A percentile compares a stretch with the other conserved stretches of the same genome.
Conservation (phyloP, 2,113 vertebrate genomes). For the Puntigrus tetrazona region DNA sequence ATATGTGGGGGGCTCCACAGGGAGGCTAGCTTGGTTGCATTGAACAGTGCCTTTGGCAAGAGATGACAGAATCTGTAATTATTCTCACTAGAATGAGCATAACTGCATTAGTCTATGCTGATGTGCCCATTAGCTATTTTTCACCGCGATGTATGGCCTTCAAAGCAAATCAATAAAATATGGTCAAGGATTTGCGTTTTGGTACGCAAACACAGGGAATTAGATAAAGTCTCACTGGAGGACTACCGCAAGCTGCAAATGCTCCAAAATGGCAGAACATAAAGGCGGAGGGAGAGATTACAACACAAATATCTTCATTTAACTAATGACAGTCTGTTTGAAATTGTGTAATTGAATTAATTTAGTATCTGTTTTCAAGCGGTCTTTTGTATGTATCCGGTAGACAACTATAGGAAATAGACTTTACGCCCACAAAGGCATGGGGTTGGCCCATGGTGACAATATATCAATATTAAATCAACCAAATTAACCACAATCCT, state of each 20-base stretch:
- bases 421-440: neutral
- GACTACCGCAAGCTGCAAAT: neutral
- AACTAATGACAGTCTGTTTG: conserved; percentile 35
- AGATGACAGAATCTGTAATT: conserved; percentile 22
- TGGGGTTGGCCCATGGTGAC: conserved; percentile 32
- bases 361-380: neutral
- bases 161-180: conserved; percentile 28
- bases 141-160: conserved; percentile 1
- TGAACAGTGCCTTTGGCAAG: conserved; percentile 17
- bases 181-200: conserved; percentile 6
- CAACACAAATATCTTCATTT: conserved; percentile 35
- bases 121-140: conserved; percentile 27
- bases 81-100: conserved; percentile 39
- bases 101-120: conserved; percentile 10
- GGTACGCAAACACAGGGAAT: conserved; percentile 34
- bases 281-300: conserved; percentile 3
- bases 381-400: neutral
- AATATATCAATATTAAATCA: conserved; percentile 54
- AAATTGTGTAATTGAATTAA: conserved; percentile 21
- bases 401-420: neutral
- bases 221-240: conserved; percentile 14
- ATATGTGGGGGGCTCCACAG: conserved; percentile 19
- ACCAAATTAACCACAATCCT: conserved; percentile 44
- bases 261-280: conserved; percentile 28
- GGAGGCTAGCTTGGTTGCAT: conserved; percentile 28